Base-by-base conservation (phyloP, 2,888 invertebrate genomes). In the Flexamia atlantica region DNA sequence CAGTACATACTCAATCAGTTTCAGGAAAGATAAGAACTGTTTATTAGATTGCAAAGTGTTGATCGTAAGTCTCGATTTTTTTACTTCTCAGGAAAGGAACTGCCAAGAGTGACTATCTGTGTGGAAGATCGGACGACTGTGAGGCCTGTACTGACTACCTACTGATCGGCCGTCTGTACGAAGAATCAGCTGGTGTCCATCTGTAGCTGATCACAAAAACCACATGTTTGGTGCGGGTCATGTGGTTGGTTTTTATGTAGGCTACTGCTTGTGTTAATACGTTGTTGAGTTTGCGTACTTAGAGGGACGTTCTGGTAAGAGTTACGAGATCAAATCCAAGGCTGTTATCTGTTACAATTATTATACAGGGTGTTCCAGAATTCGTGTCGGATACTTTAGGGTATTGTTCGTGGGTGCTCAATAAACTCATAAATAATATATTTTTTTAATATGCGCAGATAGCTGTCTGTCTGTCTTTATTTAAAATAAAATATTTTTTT, bases 41-140 rank as follows among this genome's bases (percentile, higher is more conserved):
- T 57, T 64, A 64, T 28, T 25, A 64, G 64, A 64, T 64, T 64
- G 28, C 64, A 64, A 64, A 25, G 64, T 64, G 64, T 64, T 64
- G 64, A 64, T 64, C 64, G 64, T 5, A 14, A 14, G 64, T 64
- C 64, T 64, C 64, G 64, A 28, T 64, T 64, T 64, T 64, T 30
- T 64, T 64, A 14, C 64, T 64, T 64, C 64, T 64, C 64, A 64
- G 64, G 30, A 64, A 64, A 64, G 64, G 64, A 64, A 28, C 64
- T 64, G 64, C 17, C 64, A 28, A 64, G 64, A 28, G 64, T 28
- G 5, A 14, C 64, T 64, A 64, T 64, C 64, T 64, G 64, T 64
- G 17, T 9, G 64, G 30, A 17, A 28, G 30, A 64, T 64, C 64
- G 14, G 17, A 30, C 3, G 28, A 30, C 20, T 17, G 64, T 17